These are phyloP conservation scores for Solenodon paradoxus DNA, from an alignment of 2,113 vertebrate species.

Conservation along the genomic window DNA sequence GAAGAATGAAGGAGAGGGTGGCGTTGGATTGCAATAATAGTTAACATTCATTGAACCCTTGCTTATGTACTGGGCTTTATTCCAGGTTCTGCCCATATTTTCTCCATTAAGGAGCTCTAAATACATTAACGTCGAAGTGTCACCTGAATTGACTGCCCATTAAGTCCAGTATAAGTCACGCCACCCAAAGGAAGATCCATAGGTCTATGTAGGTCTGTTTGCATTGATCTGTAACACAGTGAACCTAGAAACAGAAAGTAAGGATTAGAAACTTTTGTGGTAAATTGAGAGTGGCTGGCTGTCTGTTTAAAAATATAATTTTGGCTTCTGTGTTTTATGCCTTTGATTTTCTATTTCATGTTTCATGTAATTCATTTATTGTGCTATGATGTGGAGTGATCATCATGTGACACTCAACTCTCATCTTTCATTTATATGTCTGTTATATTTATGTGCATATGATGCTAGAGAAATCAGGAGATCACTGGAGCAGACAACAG, in stretches of 20 bases:
- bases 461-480: background rate
- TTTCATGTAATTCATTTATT: background rate
- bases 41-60: background rate
- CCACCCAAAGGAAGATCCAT: background rate
- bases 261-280: background rate
- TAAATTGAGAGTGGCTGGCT: background rate
- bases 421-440: background rate
- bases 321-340: background rate
- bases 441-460: background rate
- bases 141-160: no score
- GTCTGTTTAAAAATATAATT: background rate
- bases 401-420: no score
- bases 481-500: background rate
- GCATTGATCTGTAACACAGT: fast-evolving
- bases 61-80: background rate
- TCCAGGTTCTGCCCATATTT: background rate
- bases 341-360: background rate
- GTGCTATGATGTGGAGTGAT: no score
- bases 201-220: background rate
- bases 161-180: background rate
- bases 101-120: background rate
- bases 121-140: background rate
- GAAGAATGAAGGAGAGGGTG: background rate
- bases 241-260: background rate
- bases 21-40: background rate